Base-by-base conservation (phyloP, 2,113 vertebrate genomes). In the Geococcyx californianus region DNA sequence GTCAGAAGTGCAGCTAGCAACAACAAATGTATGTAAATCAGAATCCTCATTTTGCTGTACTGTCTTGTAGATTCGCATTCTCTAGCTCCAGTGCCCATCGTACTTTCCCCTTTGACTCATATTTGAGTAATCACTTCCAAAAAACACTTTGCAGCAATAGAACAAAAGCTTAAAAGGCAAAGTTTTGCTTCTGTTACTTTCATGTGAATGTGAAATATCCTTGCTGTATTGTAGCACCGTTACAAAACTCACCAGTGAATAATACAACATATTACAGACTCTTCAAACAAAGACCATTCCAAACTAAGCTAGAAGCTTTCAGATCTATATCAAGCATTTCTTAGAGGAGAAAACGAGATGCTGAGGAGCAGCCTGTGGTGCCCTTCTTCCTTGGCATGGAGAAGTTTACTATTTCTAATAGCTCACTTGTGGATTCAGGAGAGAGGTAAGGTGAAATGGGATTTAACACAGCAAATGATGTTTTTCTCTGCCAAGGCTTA, bases 91-190 rank as follows among this genome's bases (percentile, higher is more conserved):
- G 26, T 25, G 13, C 67, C 55, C 73, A 93, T 38, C 26, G 31
- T 62, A 70, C 25, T 40, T 87, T 74, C 76, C 29, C 34, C 54
- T 96, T 93, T 89, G 73, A 89, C 88, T 90, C 38, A 54, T 89
- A 60, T 94, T 88, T 81, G 54, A 92, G 62, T 62, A 84, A 67
- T 84, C 42, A 28, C n/a, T 95, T 96, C 62, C 87, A 94, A 94
- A 81, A 45, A 63, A 11, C 84, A 63, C 58, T 92, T 91, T 62
- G 26, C 36, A 89, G 54, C 60, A 66, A 16, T n/a, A 34, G 66
- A 96, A 77, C 38, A 80, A 93, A 93, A 74, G 11, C 58, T 94
- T 94, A 82, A 90, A 91, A 91, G 84, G 49, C 29, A 44, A 91
- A 91, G 42, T 78, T 77, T 63, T 63, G 54, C 63, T 84, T 94